Percentiles rank a stretch among this genome's conserved stretches.
Evolutionary conservation across 1,140 invertebrate genomes (phyloP).

Genomic region (Mizuhopecten yessoensis): DNA sequence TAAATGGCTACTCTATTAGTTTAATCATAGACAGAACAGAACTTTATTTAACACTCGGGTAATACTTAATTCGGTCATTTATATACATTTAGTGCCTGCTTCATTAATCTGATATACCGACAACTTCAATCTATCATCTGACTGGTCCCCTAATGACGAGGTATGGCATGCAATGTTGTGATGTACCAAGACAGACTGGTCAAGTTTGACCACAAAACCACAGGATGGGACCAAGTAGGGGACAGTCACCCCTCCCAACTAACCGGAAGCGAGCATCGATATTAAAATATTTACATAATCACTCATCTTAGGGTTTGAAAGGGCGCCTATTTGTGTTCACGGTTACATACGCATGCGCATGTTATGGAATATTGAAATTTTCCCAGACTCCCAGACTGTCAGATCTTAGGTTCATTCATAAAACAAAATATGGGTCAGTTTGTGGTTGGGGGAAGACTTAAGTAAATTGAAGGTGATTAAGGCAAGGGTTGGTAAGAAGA

Average conservation of each 20-base stretch:
- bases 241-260: constrained; percentile 2
- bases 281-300: constrained; percentile 40
- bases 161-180: no score
- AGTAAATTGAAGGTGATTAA: constrained; percentile 39
- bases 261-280: constrained; percentile 23
- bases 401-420: not conserved
- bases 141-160: no score
- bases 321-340: not conserved
- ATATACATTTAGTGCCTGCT: no score
- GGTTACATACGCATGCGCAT: not conserved
- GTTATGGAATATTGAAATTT: not conserved
- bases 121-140: no score
- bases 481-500: not conserved
- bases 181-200: constrained; percentile 2
- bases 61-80: no score
- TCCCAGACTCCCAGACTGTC: not conserved
- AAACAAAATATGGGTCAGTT: not conserved
- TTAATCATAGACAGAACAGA: no score
- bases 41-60: no score
- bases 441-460: not conserved
- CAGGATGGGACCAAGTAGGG: not conserved
- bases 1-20: no score
- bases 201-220: constrained; percentile 14
- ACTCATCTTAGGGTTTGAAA: not conserved
- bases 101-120: no score